Conservation (phyloP, 2,113 vertebrate genomes). For the Dolichallabes microphthalmus region DNA sequence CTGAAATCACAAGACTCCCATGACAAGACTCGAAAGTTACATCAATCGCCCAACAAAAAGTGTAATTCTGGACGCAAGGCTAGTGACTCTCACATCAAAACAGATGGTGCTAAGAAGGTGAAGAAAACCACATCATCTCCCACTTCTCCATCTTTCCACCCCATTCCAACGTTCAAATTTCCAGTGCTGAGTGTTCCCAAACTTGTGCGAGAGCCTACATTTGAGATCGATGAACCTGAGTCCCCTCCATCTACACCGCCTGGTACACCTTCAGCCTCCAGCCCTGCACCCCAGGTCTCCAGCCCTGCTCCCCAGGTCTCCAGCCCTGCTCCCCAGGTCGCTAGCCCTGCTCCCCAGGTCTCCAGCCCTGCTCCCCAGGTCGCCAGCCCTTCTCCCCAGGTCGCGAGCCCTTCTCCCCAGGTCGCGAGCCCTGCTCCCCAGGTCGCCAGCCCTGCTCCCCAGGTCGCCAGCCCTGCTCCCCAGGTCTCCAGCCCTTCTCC, state of each 20-base stretch:
- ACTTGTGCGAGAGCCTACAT: conserved; percentile 51
- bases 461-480: background rate
- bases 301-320: background rate
- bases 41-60: conserved; percentile 42
- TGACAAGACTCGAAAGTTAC: conserved; percentile 51
- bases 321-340: conserved; percentile 45
- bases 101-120: conserved; percentile 40
- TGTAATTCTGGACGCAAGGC: conserved; percentile 17
- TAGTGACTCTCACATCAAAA: conserved; percentile 48
- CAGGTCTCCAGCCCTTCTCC: background rate
- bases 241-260: conserved; percentile 59
- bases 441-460: background rate
- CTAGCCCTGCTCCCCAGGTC: background rate
- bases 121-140: conserved; percentile 47
- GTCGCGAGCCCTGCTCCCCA: background rate
- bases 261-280: conserved; percentile 46
- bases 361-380: background rate
- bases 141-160: conserved; percentile 57
- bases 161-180: conserved; percentile 65
- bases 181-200: conserved; percentile 70
- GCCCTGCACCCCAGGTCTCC: background rate
- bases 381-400: background rate
- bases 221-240: conserved; percentile 66
- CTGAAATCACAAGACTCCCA: conserved; percentile 58
- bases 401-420: background rate